phyloP scores from a whole-genome alignment of 2,797 vertebrate species.

The Enteromius anoplus region DNA sequence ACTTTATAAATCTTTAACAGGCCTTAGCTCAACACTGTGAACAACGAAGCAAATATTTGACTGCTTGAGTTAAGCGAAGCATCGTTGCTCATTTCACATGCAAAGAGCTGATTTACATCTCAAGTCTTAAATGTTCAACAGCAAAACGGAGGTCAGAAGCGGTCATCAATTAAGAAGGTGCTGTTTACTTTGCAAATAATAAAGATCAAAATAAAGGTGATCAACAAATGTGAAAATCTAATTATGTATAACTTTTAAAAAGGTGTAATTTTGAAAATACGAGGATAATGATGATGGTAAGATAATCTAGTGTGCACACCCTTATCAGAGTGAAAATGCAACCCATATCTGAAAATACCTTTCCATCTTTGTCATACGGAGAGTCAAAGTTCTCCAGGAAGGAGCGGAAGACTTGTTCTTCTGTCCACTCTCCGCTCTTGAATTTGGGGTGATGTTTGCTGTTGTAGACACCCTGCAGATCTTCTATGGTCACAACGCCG shows the following conservation, averaged over 20 bases:
- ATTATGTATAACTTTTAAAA: background rate
- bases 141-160: too few relatives aligned
- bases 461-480: constrained; percentile 74
- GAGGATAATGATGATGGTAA: background rate
- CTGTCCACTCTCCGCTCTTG: constrained; percentile 73
- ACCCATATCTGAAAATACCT: constrained; percentile 65
- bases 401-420: constrained; percentile 73
- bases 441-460: constrained; percentile 73
- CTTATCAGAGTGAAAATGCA: background rate
- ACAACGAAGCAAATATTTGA: too few relatives aligned
- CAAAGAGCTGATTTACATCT: too few relatives aligned
- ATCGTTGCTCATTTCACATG: too few relatives aligned
- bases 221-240: background rate
- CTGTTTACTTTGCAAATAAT: background rate
- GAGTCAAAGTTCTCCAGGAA: constrained; percentile 79
- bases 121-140: too few relatives aligned
- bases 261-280: background rate
- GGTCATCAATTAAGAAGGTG: background rate
- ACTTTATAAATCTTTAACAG: too few relatives aligned
- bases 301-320: background rate
- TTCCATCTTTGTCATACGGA: constrained; percentile 73
- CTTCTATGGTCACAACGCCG: constrained; percentile 71
- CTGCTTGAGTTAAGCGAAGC: too few relatives aligned
- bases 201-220: background rate
- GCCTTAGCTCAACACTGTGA: too few relatives aligned